Evolutionary conservation across 2,888 invertebrate species (phyloP), one percentile per base, ranked within the genome.

Genomic region (Chymomyza caudatula): DNA sequence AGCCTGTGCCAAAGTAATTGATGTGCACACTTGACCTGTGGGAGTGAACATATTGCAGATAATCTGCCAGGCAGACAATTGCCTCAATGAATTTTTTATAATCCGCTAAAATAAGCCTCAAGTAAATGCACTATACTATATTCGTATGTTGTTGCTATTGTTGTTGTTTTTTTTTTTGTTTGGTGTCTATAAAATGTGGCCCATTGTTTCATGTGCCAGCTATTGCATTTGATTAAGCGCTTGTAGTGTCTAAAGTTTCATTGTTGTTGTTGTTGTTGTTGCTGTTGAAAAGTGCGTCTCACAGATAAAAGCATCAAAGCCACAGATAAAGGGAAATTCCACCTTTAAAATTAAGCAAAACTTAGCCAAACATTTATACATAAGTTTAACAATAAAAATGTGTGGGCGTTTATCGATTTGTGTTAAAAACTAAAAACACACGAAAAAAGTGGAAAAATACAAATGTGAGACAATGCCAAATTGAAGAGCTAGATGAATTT

Each of bases 1-100:
- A 74, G 79, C 82, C 85, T 87, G 88, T 87, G 88, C 88, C 88
- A 88, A 88, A 84, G 86, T 88, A 88, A 88, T 88, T 88, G 88
- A 88, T 88, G 88, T 87, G 88, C 82, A 85, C 83, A 86, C 80
- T 88, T 88, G 88, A 88, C 88, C 88, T 88, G 88, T 87, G 83
- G 88, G 88, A 88, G 88, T 87, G 85, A 87, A 85, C 83, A 85
- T 87, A 86, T 88, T 87, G 87, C 86, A 87, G 88, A 88, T 87
- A 88, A 87, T 87, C 88, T 88, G 72, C 85, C 83, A 82, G 82
- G 77, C 84, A 87, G 88, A 87, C 87, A 88, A 88, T 87, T 87
- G 88, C 77, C 80, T 80, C 75, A 80, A 80, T 80, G 80, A 80
- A 84, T 84, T 80, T 80, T 80, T 80, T 80, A 80, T 75, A 83